These are phyloP conservation scores for Maniola jurtina DNA, from an alignment of 1,140 invertebrate genomes.

Conservation along the genomic window DNA sequence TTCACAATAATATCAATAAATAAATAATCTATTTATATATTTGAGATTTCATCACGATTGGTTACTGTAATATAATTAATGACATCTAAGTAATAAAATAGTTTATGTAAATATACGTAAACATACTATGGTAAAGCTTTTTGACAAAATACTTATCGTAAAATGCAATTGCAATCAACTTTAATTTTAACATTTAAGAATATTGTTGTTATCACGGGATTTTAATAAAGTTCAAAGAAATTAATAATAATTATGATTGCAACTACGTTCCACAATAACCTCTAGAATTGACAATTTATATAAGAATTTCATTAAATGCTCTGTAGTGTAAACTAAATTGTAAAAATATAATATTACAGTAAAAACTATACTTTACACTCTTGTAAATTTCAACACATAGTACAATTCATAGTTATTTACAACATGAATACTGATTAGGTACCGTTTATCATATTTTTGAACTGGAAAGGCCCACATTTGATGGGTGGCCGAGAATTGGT, in stretches of 20 bases:
- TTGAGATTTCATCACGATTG: background rate
- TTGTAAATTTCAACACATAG: background rate
- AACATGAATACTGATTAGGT: slow-evolving; percentile 23
- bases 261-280: background rate
- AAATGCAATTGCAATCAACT: background rate
- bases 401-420: background rate
- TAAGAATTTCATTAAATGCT: background rate
- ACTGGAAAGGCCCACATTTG: slow-evolving; percentile 4
- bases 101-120: background rate
- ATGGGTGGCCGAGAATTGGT: slow-evolving; percentile 9
- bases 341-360: slow-evolving; percentile 5
- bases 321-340: background rate
- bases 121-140: background rate
- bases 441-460: background rate
- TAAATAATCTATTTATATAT: background rate
- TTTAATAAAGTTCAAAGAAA: background rate
- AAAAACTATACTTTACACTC: background rate
- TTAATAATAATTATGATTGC: slow-evolving; percentile 1
- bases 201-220: too few relatives aligned
- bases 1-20: too few relatives aligned
- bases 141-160: background rate
- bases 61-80: background rate
- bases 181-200: too few relatives aligned
- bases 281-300: background rate
- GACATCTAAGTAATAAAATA: too few relatives aligned